phyloP scores from a whole-genome alignment of 2,888 invertebrate species.

The Fabriciana adippe region DNA sequence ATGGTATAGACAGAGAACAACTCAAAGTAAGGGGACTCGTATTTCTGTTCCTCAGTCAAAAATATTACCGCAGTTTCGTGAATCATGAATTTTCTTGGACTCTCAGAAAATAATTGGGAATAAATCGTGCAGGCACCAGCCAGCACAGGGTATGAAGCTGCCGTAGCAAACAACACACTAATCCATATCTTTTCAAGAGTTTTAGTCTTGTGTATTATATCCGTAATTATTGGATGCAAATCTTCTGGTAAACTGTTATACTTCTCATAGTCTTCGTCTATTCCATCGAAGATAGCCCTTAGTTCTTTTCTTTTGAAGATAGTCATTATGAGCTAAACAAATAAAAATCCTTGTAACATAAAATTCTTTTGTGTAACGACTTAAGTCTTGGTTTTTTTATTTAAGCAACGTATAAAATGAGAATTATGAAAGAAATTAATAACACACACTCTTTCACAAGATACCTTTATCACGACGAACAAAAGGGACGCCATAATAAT shows the following conservation, averaged over 20 bases:
- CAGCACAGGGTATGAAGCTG: constrained; percentile 33
- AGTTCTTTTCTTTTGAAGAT: constrained; percentile 37
- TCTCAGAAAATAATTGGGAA: constrained; percentile 36
- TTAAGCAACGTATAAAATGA: neutral
- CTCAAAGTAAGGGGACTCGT: constrained; percentile 41
- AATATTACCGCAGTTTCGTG: constrained; percentile 38
- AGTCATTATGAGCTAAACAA: constrained; percentile 37
- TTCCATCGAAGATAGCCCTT: constrained; percentile 35
- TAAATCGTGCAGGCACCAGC: constrained; percentile 38
- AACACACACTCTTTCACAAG: neutral
- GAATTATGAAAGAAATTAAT: neutral
- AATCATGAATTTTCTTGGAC: constrained; percentile 41
- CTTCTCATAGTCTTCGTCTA: constrained; percentile 38
- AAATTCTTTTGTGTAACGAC: no score
- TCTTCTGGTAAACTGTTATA: constrained; percentile 39
- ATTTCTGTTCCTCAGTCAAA: constrained; percentile 37
- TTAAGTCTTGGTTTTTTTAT: no score
- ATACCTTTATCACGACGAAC: constrained; percentile 35
- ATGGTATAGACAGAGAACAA: constrained; percentile 33
- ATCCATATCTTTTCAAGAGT: constrained; percentile 40
- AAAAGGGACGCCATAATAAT: constrained; percentile 32
- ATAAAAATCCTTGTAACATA: neutral
- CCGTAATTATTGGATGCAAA: constrained; percentile 28
- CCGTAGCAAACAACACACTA: constrained; percentile 22
- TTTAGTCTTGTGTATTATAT: constrained; percentile 35